Percentiles rank a stretch among this genome's conserved stretches.
Evolutionary conservation across 2,888 invertebrate species (phyloP).

Genomic region (Ochlodes sylvanus): DNA sequence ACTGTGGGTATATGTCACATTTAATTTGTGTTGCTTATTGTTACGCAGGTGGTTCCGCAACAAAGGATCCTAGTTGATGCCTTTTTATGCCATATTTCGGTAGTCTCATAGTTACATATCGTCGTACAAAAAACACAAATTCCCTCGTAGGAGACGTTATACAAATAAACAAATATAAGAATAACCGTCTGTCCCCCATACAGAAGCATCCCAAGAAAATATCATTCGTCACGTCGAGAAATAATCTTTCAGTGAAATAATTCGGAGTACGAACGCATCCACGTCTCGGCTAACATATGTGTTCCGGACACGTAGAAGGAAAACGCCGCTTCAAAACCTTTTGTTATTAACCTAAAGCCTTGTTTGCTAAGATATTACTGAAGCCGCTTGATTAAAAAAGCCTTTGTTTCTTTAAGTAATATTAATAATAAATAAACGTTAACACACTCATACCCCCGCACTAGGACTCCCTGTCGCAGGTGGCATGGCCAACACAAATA

Average conservation of each 20-base stretch:
- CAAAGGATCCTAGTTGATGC: no score
- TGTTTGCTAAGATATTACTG: conserved; percentile 10
- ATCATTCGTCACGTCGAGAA: conserved; percentile 39
- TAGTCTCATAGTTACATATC: no score
- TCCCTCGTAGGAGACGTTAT: neutral
- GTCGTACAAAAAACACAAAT: no score
- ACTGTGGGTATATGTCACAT: no score
- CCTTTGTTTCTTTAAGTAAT: neutral
- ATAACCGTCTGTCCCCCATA: neutral
- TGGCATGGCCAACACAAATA: no score
- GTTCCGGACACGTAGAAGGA: conserved; percentile 27
- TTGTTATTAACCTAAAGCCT: conserved; percentile 16
- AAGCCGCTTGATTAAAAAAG: conserved; percentile 1
- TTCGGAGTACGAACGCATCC: conserved; percentile 26
- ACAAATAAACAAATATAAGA: conserved; percentile 1
- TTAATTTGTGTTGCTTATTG: no score
- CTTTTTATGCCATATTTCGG: no score
- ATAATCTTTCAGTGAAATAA: conserved; percentile 42
- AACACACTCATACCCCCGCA: no score
- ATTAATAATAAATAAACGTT: no score
- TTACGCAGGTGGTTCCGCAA: no score
- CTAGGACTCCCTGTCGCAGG: no score
- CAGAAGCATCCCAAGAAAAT: neutral
- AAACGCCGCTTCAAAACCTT: conserved; percentile 16
- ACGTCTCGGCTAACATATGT: conserved; percentile 29